A percentile compares a stretch with the other conserved stretches of the same genome.
Evolutionary conservation across 2,888 invertebrate species (phyloP).

Genomic region (Cosmopolites sordidus): DNA sequence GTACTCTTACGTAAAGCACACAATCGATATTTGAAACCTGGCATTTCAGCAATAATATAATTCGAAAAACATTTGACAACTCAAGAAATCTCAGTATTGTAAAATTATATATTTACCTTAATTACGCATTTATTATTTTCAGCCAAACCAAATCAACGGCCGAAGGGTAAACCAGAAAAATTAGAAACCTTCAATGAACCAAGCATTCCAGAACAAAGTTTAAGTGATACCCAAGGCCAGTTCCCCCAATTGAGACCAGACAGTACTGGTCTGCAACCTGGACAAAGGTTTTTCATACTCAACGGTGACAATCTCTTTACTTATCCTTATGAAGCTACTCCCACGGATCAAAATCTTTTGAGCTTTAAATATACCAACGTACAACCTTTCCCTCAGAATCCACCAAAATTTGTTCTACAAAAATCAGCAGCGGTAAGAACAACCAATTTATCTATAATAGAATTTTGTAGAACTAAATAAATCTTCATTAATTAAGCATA

Average conservation of each 20-base stretch:
- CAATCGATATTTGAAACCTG: too few species aligned
- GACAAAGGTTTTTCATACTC: slow-evolving; percentile 57
- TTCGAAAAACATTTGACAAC: too few species aligned
- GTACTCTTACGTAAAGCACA: too few species aligned
- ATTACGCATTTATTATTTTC: slow-evolving; percentile 3
- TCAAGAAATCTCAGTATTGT: too few species aligned
- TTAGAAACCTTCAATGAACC: slow-evolving; percentile 42
- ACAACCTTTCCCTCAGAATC: slow-evolving; percentile 14
- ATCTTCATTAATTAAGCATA: too few species aligned
- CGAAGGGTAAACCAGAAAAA: slow-evolving; percentile 40
- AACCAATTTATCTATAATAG: too few species aligned
- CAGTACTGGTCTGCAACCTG: slow-evolving; percentile 40
- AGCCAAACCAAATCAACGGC: slow-evolving; percentile 4
- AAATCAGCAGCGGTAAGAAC: neutral
- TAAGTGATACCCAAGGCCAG: slow-evolving; percentile 29
- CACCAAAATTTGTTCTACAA: slow-evolving; percentile 15
- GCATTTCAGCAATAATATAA: too few species aligned
- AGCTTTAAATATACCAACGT: slow-evolving; percentile 13
- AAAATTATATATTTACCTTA: neutral
- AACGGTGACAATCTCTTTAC: slow-evolving; percentile 53
- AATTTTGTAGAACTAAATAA: too few species aligned
- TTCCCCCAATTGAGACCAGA: slow-evolving; percentile 28
- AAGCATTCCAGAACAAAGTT: slow-evolving; percentile 26
- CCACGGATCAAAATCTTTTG: too few species aligned
- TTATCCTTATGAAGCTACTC: slow-evolving; percentile 26